These are phyloP conservation scores for Triplophysa rosa DNA, from an alignment of 2,113 vertebrate genomes.

Conservation along the genomic window DNA sequence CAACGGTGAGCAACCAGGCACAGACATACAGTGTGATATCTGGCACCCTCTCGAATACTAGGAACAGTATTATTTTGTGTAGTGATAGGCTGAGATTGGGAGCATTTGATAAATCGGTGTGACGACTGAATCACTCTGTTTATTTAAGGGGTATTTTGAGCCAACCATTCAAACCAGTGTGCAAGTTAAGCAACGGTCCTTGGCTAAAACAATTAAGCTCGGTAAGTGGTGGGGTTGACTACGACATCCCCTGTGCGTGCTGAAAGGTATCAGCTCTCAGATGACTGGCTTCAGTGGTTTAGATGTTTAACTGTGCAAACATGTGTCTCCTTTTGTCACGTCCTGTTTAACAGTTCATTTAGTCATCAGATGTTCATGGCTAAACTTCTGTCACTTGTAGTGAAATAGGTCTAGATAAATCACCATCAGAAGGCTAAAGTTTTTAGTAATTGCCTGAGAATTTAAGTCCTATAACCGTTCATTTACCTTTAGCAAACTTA, in stretches of 20 bases:
- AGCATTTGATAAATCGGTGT: constrained; percentile 18
- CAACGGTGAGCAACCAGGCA: constrained; percentile 4
- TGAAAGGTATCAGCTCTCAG: constrained; percentile 48
- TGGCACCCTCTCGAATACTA: constrained; percentile 17
- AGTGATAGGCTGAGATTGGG: constrained; percentile 31
- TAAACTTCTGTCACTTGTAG: constrained; percentile 42
- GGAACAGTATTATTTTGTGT: constrained; percentile 40
- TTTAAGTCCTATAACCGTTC: too few species aligned
- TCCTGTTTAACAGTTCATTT: constrained; percentile 38
- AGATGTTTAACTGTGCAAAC: constrained; percentile 36
- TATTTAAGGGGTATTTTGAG: constrained; percentile 40
- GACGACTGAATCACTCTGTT: constrained; percentile 33
- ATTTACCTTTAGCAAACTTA: too few species aligned
- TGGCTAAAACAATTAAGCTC: constrained; percentile 54
- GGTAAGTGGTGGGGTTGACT: constrained; percentile 49
- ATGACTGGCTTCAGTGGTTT: constrained; percentile 40
- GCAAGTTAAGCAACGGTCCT: constrained; percentile 55
- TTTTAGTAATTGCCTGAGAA: background rate
- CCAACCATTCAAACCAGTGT: constrained; percentile 44
- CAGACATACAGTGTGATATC: constrained; percentile 21
- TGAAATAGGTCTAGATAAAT: constrained; percentile 23
- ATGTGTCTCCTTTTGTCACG: background rate
- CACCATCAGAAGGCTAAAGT: background rate
- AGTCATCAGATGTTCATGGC: constrained; percentile 19
- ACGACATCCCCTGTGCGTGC: constrained; percentile 39